Evolutionary conservation across 1,140 invertebrate species (phyloP), one percentile per base, ranked within the genome.

Genomic region (Drosophila navojoa): DNA sequence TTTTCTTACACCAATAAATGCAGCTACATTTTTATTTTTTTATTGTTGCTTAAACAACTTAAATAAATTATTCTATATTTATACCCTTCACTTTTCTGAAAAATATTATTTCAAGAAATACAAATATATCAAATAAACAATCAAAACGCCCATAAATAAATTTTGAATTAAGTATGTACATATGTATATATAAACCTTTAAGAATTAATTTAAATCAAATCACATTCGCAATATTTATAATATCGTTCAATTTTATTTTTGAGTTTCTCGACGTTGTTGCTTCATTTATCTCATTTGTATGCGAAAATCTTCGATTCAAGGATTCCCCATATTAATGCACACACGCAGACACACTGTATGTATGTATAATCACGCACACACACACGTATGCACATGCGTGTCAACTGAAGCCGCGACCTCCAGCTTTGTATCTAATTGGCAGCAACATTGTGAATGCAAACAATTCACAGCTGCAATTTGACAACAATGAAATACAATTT

Each of bases 391-490:
- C 6, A 42, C 10, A 47, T 59, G 22, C 19, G 9, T 47, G 38
- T 42, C 25, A 68, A 49, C 57, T 73, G 57, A 68, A 59, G 32
- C 15, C 25, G 38, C 59, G 52, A 54, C 71, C 64, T 55, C 35
- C 50, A 73, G 53, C 7, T 62, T 73, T 62, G 25, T 16, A 27
- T 13, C 64, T 73, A 73, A 73, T 73, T 73, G 71, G 44, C 57
- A 42, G 57, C 25, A 54, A 69, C 29, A 55, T 61, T 61, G 13
- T 16, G 15, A 53, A 50, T 69, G 42, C 52, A 57, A 73, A 69
- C 66, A 69, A 69, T 50, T 50, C 15, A 69, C 57, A 69, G 52
- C 58, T 62, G 71, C 27, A 61, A 73, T 73, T 73, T 73, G 55
- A 61, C 44, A 69, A 52, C 52, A 73, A 57, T 73, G 13, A 44